Base-by-base conservation (phyloP, 2,888 invertebrate species). In the Calliphora vomitoria region DNA sequence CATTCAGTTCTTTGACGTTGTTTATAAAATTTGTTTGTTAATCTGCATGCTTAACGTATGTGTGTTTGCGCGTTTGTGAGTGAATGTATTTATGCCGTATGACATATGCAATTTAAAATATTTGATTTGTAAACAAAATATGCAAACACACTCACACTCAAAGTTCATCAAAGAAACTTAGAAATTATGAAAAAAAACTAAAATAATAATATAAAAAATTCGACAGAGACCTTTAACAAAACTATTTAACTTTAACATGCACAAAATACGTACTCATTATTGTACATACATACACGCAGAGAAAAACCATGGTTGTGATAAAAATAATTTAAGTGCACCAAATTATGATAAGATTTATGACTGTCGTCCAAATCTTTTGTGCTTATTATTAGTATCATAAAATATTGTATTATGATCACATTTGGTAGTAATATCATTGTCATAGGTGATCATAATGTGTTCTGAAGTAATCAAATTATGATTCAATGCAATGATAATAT, bases 21-120 rank as follows among this genome's bases (percentile, higher is more conserved):
- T 58, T 80, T 74, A 47, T 74, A 35, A 66, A 82, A 74, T 47
- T 58, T 66, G 74, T 66, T 35, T 66, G 80, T n/a, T 53, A 62
- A 60, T 62, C n/a, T 41, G 8, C 13, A 44, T 18, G 35, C 8
- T 44, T 20, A 20, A 11, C 13, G 11, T 13, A 11, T 44, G 3
- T 44, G 11, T 44, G 11, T 44, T 10, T 41, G 72, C 25, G n/a
- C 5, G n/a, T 35, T 31, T 66, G 5, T 47, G 0, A 47, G 31
- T 50, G 1, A 55, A 31, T 80, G 31, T 8, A 10, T 47, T 3
- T 71, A 25, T 25, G 25, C 8, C 10, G 18, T 74, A 41, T 66
- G 76, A 69, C 75, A 76, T 18, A 31, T 69, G 60, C 60, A 82
- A 76, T 76, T 76, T 82, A 53, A 76, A 82, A 76, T 82, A 76